These are phyloP conservation scores for Scaptomyza parva DNA, from an alignment of 2,888 invertebrate species.

Conservation along the genomic window DNA sequence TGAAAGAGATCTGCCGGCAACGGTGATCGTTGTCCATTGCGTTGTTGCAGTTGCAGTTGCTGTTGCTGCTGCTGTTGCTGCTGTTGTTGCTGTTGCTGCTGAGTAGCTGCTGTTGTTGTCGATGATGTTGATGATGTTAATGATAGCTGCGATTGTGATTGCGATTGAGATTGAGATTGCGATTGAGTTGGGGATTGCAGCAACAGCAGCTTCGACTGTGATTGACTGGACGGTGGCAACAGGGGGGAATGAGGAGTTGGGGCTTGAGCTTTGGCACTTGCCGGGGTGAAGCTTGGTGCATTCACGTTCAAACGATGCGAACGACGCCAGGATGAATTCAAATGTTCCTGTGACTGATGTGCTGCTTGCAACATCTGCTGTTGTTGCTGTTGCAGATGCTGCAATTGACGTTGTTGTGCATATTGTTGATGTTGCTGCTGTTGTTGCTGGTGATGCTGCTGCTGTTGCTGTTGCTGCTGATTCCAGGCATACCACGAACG, in stretches of 20 bases:
- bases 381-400: constrained; percentile 4
- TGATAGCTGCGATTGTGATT: not conserved
- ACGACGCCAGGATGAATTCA: not conserved
- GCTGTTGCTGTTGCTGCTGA: not conserved
- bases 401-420: not conserved
- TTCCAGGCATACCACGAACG: not conserved
- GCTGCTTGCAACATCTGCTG: not conserved
- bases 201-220: constrained; percentile 35
- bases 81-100: not conserved
- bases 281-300: constrained; percentile 53
- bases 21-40: constrained; percentile 22
- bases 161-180: constrained; percentile 3
- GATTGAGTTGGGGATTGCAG: too few species aligned
- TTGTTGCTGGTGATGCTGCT: constrained; percentile 5
- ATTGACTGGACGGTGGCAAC: constrained; percentile 38
- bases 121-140: not conserved
- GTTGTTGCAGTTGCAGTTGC: not conserved
- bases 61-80: not conserved
- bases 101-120: not conserved
- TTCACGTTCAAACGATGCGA: constrained; percentile 50
- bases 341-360: not conserved
- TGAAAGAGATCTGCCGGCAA: constrained; percentile 52
- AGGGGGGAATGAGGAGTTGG: constrained; percentile 1
- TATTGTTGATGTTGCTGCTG: constrained; percentile 4
- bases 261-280: constrained; percentile 20